A percentile compares a stretch with the other conserved stretches of the same genome.
phyloP scores from a whole-genome alignment of 1,140 invertebrate species.

The Nephotettix cincticeps region DNA sequence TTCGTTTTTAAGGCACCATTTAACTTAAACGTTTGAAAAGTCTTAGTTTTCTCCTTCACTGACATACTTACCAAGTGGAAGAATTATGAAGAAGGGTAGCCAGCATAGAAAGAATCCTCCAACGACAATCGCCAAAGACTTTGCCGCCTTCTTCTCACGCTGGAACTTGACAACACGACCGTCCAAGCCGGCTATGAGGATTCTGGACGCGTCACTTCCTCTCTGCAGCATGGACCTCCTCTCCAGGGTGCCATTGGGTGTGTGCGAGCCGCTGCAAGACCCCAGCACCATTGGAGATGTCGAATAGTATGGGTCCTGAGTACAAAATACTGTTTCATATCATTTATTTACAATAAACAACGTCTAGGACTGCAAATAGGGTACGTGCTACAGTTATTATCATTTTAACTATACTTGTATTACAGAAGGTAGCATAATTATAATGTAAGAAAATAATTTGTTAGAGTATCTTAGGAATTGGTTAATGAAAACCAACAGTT shows the following conservation, averaged over 20 bases:
- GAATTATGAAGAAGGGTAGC: conserved; percentile 70
- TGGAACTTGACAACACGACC: conserved; percentile 50
- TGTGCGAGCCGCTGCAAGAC: neutral
- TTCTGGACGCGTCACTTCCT: conserved; percentile 30
- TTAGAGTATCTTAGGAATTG: too few relatives aligned
- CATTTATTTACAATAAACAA: too few relatives aligned
- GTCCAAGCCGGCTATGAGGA: conserved; percentile 24
- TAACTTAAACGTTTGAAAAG: too few relatives aligned
- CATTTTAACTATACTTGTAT: too few relatives aligned
- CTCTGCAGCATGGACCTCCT: neutral
- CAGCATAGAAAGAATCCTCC: conserved; percentile 67
- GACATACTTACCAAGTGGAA: conserved; percentile 59
- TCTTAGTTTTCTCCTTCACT: too few relatives aligned
- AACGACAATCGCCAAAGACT: conserved; percentile 64
- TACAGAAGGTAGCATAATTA: too few relatives aligned
- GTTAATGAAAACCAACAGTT: neutral
- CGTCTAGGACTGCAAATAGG: too few relatives aligned
- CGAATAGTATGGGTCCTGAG: conserved; percentile 2
- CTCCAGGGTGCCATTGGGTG: conserved; percentile 6
- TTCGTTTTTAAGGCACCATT: too few relatives aligned
- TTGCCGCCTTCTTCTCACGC: conserved; percentile 65
- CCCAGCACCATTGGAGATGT: conserved; percentile 15
- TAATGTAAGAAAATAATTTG: too few relatives aligned
- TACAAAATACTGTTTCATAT: too few relatives aligned
- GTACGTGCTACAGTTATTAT: too few relatives aligned